phyloP scores from a whole-genome alignment of 2,113 vertebrate species.

The Osmerus eperlanus region DNA sequence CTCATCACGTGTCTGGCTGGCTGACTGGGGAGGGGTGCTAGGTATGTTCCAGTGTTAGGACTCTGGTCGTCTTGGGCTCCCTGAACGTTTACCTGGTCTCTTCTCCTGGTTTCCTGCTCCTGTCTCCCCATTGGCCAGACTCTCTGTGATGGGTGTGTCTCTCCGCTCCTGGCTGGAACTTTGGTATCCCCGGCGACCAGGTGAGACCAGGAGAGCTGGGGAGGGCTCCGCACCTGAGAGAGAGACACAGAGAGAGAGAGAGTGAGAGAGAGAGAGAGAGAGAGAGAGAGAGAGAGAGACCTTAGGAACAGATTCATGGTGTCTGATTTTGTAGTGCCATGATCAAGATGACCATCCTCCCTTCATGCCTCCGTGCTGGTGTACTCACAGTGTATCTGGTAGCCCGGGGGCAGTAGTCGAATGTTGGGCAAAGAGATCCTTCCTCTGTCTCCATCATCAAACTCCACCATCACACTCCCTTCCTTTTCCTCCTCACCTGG shows the following conservation, averaged over 20 bases:
- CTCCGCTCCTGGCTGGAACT: conserved; percentile 67
- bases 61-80: background rate
- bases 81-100: conserved; percentile 75
- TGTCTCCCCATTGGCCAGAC: conserved; percentile 60
- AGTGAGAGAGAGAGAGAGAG: too few species aligned
- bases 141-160: conserved; percentile 67
- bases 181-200: conserved; percentile 77
- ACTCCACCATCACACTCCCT: conserved; percentile 88
- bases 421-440: conserved; percentile 88
- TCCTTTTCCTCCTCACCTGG: conserved; percentile 83
- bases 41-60: background rate
- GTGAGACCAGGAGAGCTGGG: conserved; percentile 82
- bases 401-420: conserved; percentile 88
- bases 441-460: conserved; percentile 93
- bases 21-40: background rate
- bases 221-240: conserved; percentile 86
- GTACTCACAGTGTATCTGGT: conserved; percentile 92
- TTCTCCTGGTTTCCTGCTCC: conserved; percentile 74
- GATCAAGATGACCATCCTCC: background rate
- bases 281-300: background rate
- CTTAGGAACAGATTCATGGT: background rate
- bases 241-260: background rate
- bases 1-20: background rate
- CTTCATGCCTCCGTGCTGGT: background rate
- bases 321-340: background rate